These are phyloP conservation scores for Conopomorpha cramerella DNA, from an alignment of 1,140 invertebrate genomes.

Conservation along the genomic window DNA sequence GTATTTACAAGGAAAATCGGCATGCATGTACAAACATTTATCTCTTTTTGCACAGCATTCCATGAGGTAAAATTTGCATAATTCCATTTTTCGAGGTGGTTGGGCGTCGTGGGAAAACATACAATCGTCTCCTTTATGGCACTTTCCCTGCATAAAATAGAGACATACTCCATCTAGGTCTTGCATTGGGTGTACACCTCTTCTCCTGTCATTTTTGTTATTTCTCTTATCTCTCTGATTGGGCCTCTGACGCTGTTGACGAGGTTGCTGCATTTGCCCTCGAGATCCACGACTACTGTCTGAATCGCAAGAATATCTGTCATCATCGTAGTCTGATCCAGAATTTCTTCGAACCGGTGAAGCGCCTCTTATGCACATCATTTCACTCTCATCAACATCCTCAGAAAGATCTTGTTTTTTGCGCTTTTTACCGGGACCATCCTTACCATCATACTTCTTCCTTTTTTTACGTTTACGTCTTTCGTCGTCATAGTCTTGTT, in stretches of 20 bases:
- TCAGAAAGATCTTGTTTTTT: slow-evolving; percentile 62
- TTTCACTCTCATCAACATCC: slow-evolving; percentile 76
- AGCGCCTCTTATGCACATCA: slow-evolving; percentile 77
- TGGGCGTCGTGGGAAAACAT: slow-evolving; percentile 85
- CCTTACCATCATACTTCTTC: slow-evolving; percentile 51
- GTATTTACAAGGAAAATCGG: slow-evolving; percentile 97
- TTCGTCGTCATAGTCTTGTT: slow-evolving; percentile 57
- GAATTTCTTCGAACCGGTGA: slow-evolving; percentile 59
- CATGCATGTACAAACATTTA: slow-evolving; percentile 96
- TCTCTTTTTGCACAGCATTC: slow-evolving; percentile 94
- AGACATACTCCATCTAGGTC: slow-evolving; percentile 75
- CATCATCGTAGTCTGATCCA: slow-evolving; percentile 28
- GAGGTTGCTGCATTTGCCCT: slow-evolving; percentile 27
- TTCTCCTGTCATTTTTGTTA: slow-evolving; percentile 36
- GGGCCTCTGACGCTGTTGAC: slow-evolving; percentile 28
- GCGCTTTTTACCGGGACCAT: slow-evolving; percentile 41
- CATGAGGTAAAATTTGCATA: slow-evolving; percentile 97
- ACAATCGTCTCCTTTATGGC: slow-evolving; percentile 75
- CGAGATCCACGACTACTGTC: slow-evolving; percentile 60
- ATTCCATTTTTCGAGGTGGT: slow-evolving; percentile 85
- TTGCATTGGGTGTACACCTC: slow-evolving; percentile 57
- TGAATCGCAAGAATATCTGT: slow-evolving; percentile 58
- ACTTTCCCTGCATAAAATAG: slow-evolving; percentile 87
- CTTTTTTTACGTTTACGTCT: slow-evolving; percentile 55
- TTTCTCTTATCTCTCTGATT: slow-evolving; percentile 48